Evolutionary conservation across 2,888 invertebrate species (phyloP), one percentile per base, ranked within the genome.

Genomic region (Sphaerophoria taeniata): DNA sequence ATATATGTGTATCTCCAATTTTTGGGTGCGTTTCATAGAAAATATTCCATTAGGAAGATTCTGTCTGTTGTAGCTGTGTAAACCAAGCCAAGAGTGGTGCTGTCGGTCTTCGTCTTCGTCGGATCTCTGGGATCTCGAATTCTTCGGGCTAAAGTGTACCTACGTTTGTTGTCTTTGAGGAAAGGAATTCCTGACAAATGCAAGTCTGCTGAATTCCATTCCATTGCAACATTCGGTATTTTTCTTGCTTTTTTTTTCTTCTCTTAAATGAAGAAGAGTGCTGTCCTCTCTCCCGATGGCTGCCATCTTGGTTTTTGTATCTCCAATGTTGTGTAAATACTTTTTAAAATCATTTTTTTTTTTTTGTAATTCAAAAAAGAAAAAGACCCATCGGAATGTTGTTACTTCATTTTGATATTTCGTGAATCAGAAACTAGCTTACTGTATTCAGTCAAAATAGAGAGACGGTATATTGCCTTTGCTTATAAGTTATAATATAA

Each of bases 101-200:
- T 34, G 65, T 65, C 49, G 65, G 49, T 47, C 14, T 33, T 61
- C 61, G 24, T 14, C 7, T 24, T 33, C 55, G 34, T 14, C 55
- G 12, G 65, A 24, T 51, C 31, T 56, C 36, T 74, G 76, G 47
- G 51, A 67, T 43, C 63, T 56, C 49, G 65, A n/a, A 43, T 43
- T 60, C 39, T 43, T 53, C 53, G 39, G 51, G 39, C 53, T 53
- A 65, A 24, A 24, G 24, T 24, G 24, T 34, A 24, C 39, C 12
- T 24, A 65, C 53, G n/a, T n/a, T 43, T 49, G 81, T 77, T 51
- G 63, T 79, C 74, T 56, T 47, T 61, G 34, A 53, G 60, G 72
- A 45, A 70, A 78, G 76, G 85, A 85, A 85, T 85, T 85, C 81
- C 47, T 72, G 85, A 85, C 85, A 85, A 81, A 81, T 85, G 85